Base-by-base conservation (phyloP, 2,797 vertebrate genomes). In the Oreochromis grahami region DNA sequence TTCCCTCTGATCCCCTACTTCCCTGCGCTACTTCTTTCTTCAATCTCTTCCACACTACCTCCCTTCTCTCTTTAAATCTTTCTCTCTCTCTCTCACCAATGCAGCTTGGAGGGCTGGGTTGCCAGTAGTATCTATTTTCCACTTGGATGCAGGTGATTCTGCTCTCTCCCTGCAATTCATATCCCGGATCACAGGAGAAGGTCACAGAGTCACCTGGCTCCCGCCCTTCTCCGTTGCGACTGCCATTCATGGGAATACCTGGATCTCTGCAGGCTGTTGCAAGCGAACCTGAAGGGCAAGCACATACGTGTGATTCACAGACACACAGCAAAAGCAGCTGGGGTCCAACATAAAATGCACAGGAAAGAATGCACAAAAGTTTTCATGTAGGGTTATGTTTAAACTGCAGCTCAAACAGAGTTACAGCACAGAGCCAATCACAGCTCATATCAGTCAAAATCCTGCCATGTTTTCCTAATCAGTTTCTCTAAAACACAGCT, bases 71-170 rank as follows among this genome's bases (percentile, higher is more conserved):
- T 72, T 80, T 51, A 86, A 14, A 79, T 82, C 56, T 70, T 80
- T 50, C 79, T 38, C 79, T 53, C 24, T 26, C 24, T 26, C 84
- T 91, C 97, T 96, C 96, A 99, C 98, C 98, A 86, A 99, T 99
- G 96, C 98, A 99, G 84, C 98, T 97, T 81, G 98, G 98, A 89
- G 98, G 98, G 93, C 97, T 99, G 92, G 98, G 98, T 94, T 99
- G 98, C 98, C 98, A 99, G 97, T 98, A 99, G 97, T 98, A 99
- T 91, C 98, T 96, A 95, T 99, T 99, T 97, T 99, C 98, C 96
- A 99, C 98, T 96, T 99, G 98, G 94, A 99, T 99, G 94, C 98
- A 99, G 94, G 98, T 98, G 97, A 99, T 99, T 95, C 96, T 97
- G 90, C 97, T 97, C 85, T 98, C 97, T 84, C 98, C 98, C 96